Base-by-base conservation (phyloP, 1,140 invertebrate species). In the Drosophila yakuba region DNA sequence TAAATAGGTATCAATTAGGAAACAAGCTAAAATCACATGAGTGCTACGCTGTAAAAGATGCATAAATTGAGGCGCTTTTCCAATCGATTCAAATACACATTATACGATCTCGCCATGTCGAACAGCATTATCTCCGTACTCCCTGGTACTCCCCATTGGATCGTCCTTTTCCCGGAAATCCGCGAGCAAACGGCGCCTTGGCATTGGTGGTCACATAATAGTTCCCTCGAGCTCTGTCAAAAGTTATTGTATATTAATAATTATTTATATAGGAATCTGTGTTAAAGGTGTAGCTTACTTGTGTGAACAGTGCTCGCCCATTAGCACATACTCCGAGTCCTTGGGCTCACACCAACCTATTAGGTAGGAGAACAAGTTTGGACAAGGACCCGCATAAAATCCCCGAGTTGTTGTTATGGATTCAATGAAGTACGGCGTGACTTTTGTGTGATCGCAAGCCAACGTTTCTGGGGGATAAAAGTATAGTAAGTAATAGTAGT, bases 131-230 rank as follows among this genome's bases (percentile, higher is more conserved):
- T 73, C 90, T 84, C 32, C 91, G 50, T 17, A 92, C 91, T 55
- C 91, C 91, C 35, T 91, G 81, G 77, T 92, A 92, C 38, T 91
- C 88, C 3, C 91, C 88, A 56, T 85, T 84, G 17, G 82, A 74
- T 0, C 91, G 83, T 45, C 91, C 93, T 93, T 95, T 95, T 78
- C 93, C 95, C 43, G 96, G 96, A 90, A 95, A 96, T n/a, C 96
- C 96, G 93, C 95, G 94, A 28, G 96, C 96, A 93, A 96, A 97
- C 7, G 97, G 97, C 80, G 95, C 95, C 85, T 95, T 95, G n/a
- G 95, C 95, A 93, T 97, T 97, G 77, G 96, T 97, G 73, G 95
- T 95, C n/a, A 97, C 95, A 92, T 97, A 97, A 81, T 95, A 97
- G 52, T 96, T 94, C 48, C 96, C 96, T 85, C 96, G 93, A 39